Conservation (phyloP, 2,888 invertebrate species). For the Silvanus unidentatus region DNA sequence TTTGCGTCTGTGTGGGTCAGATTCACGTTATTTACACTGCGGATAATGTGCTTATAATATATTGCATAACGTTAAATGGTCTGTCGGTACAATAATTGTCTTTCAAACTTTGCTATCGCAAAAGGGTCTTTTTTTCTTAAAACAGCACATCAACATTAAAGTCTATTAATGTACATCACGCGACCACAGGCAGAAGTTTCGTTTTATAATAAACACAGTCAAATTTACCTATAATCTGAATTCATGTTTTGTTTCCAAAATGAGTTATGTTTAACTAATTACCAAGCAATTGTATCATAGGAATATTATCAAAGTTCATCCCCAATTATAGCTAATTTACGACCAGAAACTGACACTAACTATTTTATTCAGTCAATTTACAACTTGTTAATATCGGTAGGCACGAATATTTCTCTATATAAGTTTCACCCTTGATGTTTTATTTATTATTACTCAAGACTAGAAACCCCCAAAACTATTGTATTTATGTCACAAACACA, state of each 20-base stretch:
- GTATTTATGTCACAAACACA: too few relatives aligned
- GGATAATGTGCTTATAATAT: too few relatives aligned
- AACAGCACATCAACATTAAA: too few relatives aligned
- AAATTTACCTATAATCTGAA: too few relatives aligned
- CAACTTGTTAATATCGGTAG: constrained; percentile 38
- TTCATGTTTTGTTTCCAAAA: constrained; percentile 22
- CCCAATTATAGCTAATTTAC: constrained; percentile 42
- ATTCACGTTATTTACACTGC: too few relatives aligned
- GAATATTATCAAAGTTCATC: constrained; percentile 40
- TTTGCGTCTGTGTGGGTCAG: too few relatives aligned
- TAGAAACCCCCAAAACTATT: too few relatives aligned
- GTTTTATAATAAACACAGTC: too few relatives aligned
- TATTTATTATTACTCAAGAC: background rate
- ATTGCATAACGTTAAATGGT: too few relatives aligned
- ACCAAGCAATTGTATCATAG: constrained; percentile 19
- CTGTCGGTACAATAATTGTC: too few relatives aligned
- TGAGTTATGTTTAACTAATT: constrained; percentile 39
- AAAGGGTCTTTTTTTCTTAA: too few relatives aligned
- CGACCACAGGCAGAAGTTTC: constrained; percentile 3
- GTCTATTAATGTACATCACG: constrained; percentile 10
- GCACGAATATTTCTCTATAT: constrained; percentile 31
- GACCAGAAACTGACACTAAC: constrained; percentile 36
- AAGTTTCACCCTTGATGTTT: background rate
- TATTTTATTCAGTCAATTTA: constrained; percentile 40
- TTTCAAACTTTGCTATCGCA: too few relatives aligned